phyloP scores from a whole-genome alignment of 2,888 invertebrate species.

The Cantharis lateralis region DNA sequence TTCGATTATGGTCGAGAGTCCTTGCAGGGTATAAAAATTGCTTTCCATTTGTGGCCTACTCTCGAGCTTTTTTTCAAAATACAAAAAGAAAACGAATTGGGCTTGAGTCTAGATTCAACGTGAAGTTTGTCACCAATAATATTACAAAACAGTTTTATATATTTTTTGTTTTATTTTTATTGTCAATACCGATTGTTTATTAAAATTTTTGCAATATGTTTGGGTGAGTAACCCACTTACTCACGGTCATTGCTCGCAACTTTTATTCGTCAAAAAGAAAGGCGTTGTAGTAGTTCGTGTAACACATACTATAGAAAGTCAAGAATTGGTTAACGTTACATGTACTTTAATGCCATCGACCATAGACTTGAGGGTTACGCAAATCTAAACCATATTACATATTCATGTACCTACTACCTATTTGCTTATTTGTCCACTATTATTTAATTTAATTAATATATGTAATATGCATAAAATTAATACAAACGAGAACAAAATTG shows the following conservation, averaged over 20 bases:
- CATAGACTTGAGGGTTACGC: constrained; percentile 10
- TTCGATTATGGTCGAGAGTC: background rate
- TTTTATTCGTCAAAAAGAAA: constrained; percentile 38
- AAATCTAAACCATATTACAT: constrained; percentile 3
- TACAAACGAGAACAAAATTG: no score
- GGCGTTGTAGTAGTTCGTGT: constrained; percentile 33
- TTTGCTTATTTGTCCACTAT: background rate
- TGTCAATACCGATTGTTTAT: constrained; percentile 1
- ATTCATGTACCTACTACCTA: background rate
- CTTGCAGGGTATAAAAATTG: background rate
- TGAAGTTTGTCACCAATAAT: background rate
- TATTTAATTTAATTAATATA: background rate
- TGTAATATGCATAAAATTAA: background rate
- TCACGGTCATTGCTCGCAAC: constrained; percentile 42
- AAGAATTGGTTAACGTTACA: constrained; percentile 38
- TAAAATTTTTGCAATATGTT: constrained; percentile 24
- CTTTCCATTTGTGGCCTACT: background rate
- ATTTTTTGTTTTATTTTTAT: background rate
- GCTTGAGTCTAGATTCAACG: background rate
- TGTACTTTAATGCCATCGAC: constrained; percentile 12
- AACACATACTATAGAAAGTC: constrained; percentile 31
- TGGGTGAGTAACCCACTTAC: constrained; percentile 40
- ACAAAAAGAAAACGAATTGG: background rate
- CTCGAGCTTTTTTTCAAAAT: background rate
- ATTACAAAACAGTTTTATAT: background rate